phyloP scores from a whole-genome alignment of 2,113 vertebrate genomes.

The Ranitomeya variabilis region DNA sequence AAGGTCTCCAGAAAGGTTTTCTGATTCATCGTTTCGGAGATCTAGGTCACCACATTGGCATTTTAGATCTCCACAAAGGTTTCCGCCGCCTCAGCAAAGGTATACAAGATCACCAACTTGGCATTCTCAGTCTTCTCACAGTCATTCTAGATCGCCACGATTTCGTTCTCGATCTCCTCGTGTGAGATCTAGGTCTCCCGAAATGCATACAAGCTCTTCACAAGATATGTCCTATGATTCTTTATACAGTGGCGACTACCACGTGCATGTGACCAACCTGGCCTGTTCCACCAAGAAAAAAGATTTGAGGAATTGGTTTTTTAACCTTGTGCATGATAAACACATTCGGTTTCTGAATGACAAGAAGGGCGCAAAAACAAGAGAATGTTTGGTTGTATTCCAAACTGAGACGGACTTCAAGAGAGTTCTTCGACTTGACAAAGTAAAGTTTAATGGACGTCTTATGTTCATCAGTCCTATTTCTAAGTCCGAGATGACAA shows the following conservation, averaged over 20 bases:
- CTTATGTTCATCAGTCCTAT: slow-evolving; percentile 79
- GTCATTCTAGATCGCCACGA: neutral
- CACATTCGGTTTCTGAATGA: slow-evolving; percentile 75
- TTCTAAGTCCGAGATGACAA: slow-evolving; percentile 83
- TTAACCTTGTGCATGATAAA: neutral
- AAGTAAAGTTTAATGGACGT: slow-evolving; percentile 74
- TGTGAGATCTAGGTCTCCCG: neutral
- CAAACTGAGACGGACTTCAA: slow-evolving; percentile 81
- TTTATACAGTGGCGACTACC: neutral
- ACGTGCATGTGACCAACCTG: neutral
- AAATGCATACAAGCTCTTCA: neutral
- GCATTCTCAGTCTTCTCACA: neutral
- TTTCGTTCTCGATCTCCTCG: neutral
- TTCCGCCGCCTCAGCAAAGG: neutral
- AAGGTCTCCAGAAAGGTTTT: neutral
- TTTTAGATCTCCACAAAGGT: neutral
- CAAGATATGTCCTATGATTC: neutral
- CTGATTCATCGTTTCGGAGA: neutral
- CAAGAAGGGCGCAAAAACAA: slow-evolving; percentile 76
- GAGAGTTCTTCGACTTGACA: slow-evolving; percentile 79
- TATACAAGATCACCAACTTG: slow-evolving; percentile 35
- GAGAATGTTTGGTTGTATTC: slow-evolving; percentile 85
- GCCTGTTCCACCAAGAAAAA: neutral
- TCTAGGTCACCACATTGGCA: neutral
- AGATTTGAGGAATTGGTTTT: neutral